phyloP scores from a whole-genome alignment of 2,797 vertebrate species.

The Falco cherrug region DNA sequence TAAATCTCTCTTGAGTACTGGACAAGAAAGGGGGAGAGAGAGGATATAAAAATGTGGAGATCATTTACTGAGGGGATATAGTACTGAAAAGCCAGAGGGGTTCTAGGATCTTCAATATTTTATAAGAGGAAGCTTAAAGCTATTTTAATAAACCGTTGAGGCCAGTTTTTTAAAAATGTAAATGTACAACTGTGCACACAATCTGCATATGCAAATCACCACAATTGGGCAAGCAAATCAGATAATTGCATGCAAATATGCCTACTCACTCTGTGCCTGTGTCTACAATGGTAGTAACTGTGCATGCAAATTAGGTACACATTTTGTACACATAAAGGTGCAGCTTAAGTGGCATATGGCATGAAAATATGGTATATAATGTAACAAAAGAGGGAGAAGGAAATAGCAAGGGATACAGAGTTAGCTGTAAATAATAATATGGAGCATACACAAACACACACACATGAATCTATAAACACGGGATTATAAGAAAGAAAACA shows the following conservation, averaged over 20 bases:
- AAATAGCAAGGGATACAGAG: slow-evolving; percentile 49
- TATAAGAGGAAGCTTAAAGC: slow-evolving; percentile 48
- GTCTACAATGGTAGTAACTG: slow-evolving; percentile 70
- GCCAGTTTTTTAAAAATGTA: slow-evolving; percentile 63
- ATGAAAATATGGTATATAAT: slow-evolving; percentile 58
- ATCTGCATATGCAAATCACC: slow-evolving; percentile 65
- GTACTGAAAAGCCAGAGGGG: slow-evolving; percentile 41
- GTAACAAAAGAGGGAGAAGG: slow-evolving; percentile 59
- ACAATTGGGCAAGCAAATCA: slow-evolving; percentile 70
- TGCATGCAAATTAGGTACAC: slow-evolving; percentile 69
- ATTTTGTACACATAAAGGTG: slow-evolving; percentile 70
- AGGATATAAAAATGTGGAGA: slow-evolving; percentile 51
- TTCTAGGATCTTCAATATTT: slow-evolving; percentile 58
- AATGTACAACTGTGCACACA: slow-evolving; percentile 65
- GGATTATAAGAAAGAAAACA: slow-evolving; percentile 13
- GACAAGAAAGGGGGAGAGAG: not conserved
- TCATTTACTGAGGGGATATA: slow-evolving; percentile 36
- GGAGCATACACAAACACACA: slow-evolving; percentile 54
- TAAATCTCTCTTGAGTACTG: slow-evolving; percentile 63
- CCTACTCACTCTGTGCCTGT: slow-evolving; percentile 58
- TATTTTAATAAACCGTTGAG: slow-evolving; percentile 62
- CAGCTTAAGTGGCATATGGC: slow-evolving; percentile 67
- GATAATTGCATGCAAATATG: slow-evolving; percentile 72
- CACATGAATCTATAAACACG: slow-evolving; percentile 2
- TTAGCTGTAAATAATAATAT: slow-evolving; percentile 67